These are phyloP conservation scores for Hemithea aestivaria DNA, from an alignment of 2,888 invertebrate species.

Conservation along the genomic window DNA sequence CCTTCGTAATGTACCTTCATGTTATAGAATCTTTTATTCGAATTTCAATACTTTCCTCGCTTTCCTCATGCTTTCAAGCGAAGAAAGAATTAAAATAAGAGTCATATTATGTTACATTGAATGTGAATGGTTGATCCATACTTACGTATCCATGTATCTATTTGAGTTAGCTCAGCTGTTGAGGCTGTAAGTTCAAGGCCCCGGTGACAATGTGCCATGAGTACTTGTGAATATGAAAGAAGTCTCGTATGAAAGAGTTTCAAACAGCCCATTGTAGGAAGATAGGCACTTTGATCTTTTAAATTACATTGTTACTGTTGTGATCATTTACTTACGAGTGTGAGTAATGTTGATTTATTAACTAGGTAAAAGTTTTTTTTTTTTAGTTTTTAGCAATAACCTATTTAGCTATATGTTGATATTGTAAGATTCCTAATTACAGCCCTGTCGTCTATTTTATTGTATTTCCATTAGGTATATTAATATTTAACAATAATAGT, in stretches of 20 bases:
- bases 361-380: too few species aligned
- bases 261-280: constrained; percentile 19
- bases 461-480: too few species aligned
- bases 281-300: constrained; percentile 15
- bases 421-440: too few species aligned
- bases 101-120: constrained; percentile 26
- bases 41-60: neutral
- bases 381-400: too few species aligned
- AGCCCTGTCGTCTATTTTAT: too few species aligned
- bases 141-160: constrained; percentile 31
- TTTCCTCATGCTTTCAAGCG: neutral
- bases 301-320: too few species aligned
- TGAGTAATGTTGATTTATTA: too few species aligned
- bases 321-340: too few species aligned
- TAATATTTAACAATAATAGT: too few species aligned
- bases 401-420: too few species aligned
- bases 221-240: constrained; percentile 39
- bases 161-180: constrained; percentile 56
- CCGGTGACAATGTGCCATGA: constrained; percentile 43
- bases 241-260: constrained; percentile 32
- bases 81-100: constrained; percentile 13
- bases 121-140: constrained; percentile 36
- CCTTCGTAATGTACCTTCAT: too few species aligned
- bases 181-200: constrained; percentile 64
- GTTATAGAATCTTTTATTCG: too few species aligned